Evolutionary conservation across 1,140 invertebrate species (phyloP).

Genomic region (Anastatus disparis): DNA sequence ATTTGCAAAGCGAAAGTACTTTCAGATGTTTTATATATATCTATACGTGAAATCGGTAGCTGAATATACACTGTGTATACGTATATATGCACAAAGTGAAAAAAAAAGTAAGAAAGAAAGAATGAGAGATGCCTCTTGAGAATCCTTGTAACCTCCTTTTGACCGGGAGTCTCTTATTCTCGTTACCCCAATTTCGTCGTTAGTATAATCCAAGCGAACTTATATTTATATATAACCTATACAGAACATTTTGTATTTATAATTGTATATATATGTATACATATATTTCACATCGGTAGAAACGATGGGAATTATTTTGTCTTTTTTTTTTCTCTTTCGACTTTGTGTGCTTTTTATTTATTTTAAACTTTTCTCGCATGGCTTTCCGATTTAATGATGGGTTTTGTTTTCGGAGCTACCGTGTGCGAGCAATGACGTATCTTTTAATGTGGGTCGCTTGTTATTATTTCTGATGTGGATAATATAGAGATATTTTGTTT

Average conservation of each 20-base stretch:
- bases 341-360: too few relatives aligned
- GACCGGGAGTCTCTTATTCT: conserved; percentile 17
- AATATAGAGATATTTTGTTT: too few relatives aligned
- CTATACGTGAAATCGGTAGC: conserved; percentile 26
- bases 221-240: background rate
- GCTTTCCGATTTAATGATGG: conserved; percentile 4
- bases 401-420: conserved; percentile 6
- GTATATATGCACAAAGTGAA: background rate
- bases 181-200: conserved; percentile 25
- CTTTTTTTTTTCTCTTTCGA: too few relatives aligned
- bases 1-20: conserved; percentile 11
- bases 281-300: background rate
- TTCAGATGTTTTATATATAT: background rate
- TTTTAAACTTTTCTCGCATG: too few relatives aligned
- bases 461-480: too few relatives aligned
- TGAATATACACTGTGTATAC: too few relatives aligned
- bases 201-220: conserved; percentile 2
- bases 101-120: background rate
- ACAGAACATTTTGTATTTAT: background rate
- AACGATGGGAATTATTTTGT: conserved; percentile 22
- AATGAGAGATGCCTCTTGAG: background rate
- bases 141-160: conserved; percentile 29
- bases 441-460: conserved; percentile 20
- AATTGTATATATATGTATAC: too few relatives aligned
- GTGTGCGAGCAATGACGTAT: background rate